phyloP scores from a whole-genome alignment of 35 echinoderm and acorn worm genomes.

The Diadema setosum region DNA sequence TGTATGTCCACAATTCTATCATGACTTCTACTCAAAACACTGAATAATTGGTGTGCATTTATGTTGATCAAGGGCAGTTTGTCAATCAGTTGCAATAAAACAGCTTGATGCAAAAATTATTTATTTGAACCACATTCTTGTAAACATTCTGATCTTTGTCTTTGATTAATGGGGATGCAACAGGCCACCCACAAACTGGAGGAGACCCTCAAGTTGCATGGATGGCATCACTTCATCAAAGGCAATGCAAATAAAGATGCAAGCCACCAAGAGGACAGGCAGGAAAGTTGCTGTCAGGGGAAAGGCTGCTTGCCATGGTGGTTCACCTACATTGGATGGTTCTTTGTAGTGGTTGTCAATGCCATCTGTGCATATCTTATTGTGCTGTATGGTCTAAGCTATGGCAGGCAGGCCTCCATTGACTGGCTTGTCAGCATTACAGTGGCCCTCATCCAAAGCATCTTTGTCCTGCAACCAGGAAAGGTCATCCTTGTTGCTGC shows the following conservation, averaged over 20 bases:
- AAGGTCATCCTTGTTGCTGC: constrained; percentile 85
- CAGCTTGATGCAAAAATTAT: too few species aligned
- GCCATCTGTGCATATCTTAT: constrained; percentile 66
- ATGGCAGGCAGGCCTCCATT: constrained; percentile 72
- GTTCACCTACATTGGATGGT: constrained; percentile 80
- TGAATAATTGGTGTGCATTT: too few species aligned
- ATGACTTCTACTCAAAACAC: too few species aligned
- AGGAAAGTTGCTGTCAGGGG: neutral
- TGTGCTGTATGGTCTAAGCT: constrained; percentile 89
- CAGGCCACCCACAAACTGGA: constrained; percentile 50
- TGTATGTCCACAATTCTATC: too few species aligned
- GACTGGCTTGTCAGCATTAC: constrained; percentile 92
- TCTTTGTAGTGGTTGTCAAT: constrained; percentile 24
- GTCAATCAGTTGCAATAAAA: too few species aligned
- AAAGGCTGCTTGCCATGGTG: constrained; percentile 78
- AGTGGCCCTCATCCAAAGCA: constrained; percentile 66
- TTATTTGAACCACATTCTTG: too few species aligned
- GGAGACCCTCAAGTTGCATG: constrained; percentile 42
- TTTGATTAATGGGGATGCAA: too few species aligned
- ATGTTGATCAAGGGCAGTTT: too few species aligned
- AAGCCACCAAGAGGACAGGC: neutral
- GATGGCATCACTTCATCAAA: constrained; percentile 13
- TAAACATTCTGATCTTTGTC: too few species aligned
- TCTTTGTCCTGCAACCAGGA: constrained; percentile 70
- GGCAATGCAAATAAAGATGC: neutral